phyloP scores from a whole-genome alignment of 2,888 invertebrate genomes.

The Euclidia mi region DNA sequence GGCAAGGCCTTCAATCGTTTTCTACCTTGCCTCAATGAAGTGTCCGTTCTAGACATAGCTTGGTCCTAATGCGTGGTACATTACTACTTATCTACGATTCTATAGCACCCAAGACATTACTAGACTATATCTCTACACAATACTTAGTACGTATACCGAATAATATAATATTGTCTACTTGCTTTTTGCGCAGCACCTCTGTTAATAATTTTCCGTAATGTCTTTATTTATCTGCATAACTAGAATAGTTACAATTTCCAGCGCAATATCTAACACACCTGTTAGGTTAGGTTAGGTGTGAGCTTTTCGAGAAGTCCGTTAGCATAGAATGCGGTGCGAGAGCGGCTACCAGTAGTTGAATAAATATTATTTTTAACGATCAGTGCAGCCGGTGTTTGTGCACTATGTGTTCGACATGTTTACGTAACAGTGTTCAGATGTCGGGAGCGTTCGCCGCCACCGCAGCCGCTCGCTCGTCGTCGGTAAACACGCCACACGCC shows the following conservation, averaged over 20 bases:
- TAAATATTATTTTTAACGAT: slow-evolving; percentile 89
- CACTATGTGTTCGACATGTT: slow-evolving; percentile 77
- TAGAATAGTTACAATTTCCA: slow-evolving; percentile 48
- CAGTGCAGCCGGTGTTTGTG: slow-evolving; percentile 84
- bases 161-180: slow-evolving; percentile 70
- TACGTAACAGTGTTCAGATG: slow-evolving; percentile 83
- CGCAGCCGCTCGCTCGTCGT: slow-evolving; percentile 42
- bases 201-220: slow-evolving; percentile 71
- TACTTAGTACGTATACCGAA: slow-evolving; percentile 60
- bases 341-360: slow-evolving; percentile 72
- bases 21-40: slow-evolving; percentile 7
- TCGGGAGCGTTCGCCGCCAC: slow-evolving; percentile 57
- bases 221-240: slow-evolving; percentile 59
- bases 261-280: slow-evolving; percentile 46
- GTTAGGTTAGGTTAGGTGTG: slow-evolving; percentile 35
- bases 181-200: slow-evolving; percentile 72
- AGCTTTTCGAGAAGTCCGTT: slow-evolving; percentile 45
- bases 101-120: slow-evolving; percentile 41
- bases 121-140: slow-evolving; percentile 46
- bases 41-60: slow-evolving; percentile 37
- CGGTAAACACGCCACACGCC: slow-evolving; percentile 70
- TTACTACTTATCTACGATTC: slow-evolving; percentile 42
- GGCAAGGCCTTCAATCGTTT: too few species aligned
- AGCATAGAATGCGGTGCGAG: slow-evolving; percentile 42
- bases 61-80: slow-evolving; percentile 38